Conservation (phyloP, 2,797 vertebrate species). For the Cyclura pinguis region DNA sequence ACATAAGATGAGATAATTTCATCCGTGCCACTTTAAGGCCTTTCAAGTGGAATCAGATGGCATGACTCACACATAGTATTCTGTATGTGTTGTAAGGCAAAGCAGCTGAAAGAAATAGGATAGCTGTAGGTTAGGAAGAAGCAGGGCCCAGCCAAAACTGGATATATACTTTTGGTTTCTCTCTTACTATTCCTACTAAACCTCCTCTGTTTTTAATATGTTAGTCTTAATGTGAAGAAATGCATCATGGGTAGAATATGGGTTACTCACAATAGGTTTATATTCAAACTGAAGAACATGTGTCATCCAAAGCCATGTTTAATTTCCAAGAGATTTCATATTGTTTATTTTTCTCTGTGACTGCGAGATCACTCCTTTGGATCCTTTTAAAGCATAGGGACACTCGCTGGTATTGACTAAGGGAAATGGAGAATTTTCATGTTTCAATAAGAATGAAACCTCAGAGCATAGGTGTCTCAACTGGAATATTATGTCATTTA, state of each 20-base stretch:
- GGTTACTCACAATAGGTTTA: background rate
- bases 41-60: background rate
- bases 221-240: background rate
- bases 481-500: background rate
- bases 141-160: background rate
- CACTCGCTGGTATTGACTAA: conserved; percentile 20
- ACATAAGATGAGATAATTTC: background rate
- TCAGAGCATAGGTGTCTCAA: background rate
- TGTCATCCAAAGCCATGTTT: too few species aligned
- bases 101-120: background rate
- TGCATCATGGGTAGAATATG: too few species aligned
- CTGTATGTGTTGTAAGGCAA: background rate
- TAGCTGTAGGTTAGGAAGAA: background rate
- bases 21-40: background rate
- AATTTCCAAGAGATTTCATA: background rate
- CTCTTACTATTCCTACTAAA: background rate
- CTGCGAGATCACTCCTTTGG: background rate
- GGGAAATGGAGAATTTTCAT: background rate
- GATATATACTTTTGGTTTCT: background rate
- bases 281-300: background rate
- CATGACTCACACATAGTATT: background rate
- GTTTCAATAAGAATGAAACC: conserved; percentile 5
- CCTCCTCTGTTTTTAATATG: background rate
- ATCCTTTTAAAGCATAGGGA: background rate
- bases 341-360: background rate